Conservation (phyloP, 2,888 invertebrate genomes). For the Nemoura dubitans region DNA sequence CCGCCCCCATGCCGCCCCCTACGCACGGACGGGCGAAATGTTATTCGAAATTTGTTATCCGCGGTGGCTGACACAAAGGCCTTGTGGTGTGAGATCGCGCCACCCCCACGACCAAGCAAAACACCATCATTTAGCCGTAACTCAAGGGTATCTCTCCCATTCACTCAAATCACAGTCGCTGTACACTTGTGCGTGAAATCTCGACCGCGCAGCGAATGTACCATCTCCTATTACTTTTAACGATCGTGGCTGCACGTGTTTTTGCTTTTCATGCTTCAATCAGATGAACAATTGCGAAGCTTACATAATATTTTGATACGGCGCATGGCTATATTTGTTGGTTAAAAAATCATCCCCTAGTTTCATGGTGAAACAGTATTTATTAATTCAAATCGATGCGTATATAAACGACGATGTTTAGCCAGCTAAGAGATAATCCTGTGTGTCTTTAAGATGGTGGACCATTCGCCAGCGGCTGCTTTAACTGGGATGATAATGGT, state of each 20-base stretch:
- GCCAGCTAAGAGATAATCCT: background rate
- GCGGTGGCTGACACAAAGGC: constrained; percentile 16
- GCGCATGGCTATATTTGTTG: no score
- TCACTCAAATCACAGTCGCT: constrained; percentile 9
- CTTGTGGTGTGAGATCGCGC: constrained; percentile 7
- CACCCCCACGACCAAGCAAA: background rate
- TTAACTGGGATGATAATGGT: background rate
- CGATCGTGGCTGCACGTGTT: constrained; percentile 8
- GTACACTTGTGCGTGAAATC: background rate
- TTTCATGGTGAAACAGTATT: background rate
- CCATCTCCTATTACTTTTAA: constrained; percentile 27
- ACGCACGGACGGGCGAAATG: constrained; percentile 9
- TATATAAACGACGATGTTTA: background rate
- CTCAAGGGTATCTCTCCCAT: constrained; percentile 23
- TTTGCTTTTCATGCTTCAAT: background rate
- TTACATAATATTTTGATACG: background rate
- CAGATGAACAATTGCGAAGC: background rate
- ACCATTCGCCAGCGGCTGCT: background rate
- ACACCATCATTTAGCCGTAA: constrained; percentile 25
- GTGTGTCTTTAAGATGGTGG: background rate
- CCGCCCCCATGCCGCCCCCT: background rate
- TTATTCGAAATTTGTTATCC: constrained; percentile 27
- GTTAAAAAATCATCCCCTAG: no score
- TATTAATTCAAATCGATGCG: background rate
- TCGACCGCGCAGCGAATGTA: no score